Base-by-base conservation (phyloP, 2,113 vertebrate genomes). In the Gopherus flavomarginatus region DNA sequence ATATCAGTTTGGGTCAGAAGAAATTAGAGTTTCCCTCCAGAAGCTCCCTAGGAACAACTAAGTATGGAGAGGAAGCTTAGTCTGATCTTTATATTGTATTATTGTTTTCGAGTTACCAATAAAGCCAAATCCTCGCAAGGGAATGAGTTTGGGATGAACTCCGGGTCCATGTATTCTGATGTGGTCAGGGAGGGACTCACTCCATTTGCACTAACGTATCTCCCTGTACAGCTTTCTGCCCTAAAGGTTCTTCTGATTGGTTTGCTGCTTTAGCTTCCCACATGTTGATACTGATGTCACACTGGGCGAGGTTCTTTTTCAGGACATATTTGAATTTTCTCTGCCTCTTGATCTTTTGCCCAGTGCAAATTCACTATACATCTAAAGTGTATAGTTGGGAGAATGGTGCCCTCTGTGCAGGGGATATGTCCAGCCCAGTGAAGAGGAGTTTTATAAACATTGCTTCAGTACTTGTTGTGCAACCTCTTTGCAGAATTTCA, bases 231-330 rank as follows among this genome's bases (percentile, higher is more conserved):
- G 81, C n/a, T 88, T 65, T 89, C 90, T 31, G 91, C 88, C 94
- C 87, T 93, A 96, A 91, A 96, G 94, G 95, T 97, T 97, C 94
- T 94, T 96, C 90, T 95, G 96, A 95, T 95, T 97, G 84, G 94
- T 95, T 94, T 97, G 92, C 96, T 93, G 94, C 94, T 90, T 62
- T 97, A 97, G 96, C 96, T 97, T 97, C 95, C 92, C 97, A 93
- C 92, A 94, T 96, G 93, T 95, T 89, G 94, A 95, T 89, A 93
- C 87, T 97, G 96, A 97, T 96, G 96, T 97, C 96, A 97, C 97
- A 87, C 38, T 94, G 96, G 96, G 93, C 91, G 97, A 92, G 96
- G 97, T 83, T 89, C 94, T 96, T 80, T 47, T 80, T 78, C 29
- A 69, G 79, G 24, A 79, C 42, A 88, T 88, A 81, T 80, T 52